phyloP scores from a whole-genome alignment of 2,113 vertebrate species.

The Geococcyx californianus region DNA sequence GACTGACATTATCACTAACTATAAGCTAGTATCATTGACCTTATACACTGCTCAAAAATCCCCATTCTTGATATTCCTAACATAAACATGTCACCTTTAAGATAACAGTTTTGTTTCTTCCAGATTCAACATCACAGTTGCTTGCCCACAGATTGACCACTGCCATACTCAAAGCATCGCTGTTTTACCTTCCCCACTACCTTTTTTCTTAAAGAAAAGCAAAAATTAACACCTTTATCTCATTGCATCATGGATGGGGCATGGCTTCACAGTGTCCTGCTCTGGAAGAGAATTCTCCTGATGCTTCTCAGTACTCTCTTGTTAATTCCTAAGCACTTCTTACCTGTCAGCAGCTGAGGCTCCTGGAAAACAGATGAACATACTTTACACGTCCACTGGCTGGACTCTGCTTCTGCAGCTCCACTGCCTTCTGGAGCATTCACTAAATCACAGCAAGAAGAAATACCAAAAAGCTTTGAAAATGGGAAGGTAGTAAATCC shows the following conservation, averaged over 20 bases:
- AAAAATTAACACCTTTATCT: neutral
- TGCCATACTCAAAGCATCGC: neutral
- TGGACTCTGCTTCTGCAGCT: constrained; percentile 66
- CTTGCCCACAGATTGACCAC: neutral
- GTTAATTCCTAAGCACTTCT: neutral
- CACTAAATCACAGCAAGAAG: constrained; percentile 32
- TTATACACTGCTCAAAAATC: neutral
- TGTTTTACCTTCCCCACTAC: neutral
- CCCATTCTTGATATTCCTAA: neutral
- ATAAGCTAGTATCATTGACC: neutral
- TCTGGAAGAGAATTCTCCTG: neutral
- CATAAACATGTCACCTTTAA: neutral
- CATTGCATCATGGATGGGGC: neutral
- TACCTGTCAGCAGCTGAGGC: constrained; percentile 81
- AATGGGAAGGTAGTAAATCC: neutral
- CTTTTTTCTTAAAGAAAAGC: neutral
- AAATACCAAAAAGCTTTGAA: neutral
- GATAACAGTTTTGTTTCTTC: neutral
- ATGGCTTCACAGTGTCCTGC: neutral
- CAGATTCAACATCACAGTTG: neutral
- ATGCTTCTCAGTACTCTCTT: neutral
- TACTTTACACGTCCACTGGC: constrained; percentile 79
- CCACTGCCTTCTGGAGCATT: constrained; percentile 55
- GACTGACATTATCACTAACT: neutral
- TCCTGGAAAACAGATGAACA: constrained; percentile 75